Base-by-base conservation (phyloP, 2,888 invertebrate genomes). In the Amiota minor region DNA sequence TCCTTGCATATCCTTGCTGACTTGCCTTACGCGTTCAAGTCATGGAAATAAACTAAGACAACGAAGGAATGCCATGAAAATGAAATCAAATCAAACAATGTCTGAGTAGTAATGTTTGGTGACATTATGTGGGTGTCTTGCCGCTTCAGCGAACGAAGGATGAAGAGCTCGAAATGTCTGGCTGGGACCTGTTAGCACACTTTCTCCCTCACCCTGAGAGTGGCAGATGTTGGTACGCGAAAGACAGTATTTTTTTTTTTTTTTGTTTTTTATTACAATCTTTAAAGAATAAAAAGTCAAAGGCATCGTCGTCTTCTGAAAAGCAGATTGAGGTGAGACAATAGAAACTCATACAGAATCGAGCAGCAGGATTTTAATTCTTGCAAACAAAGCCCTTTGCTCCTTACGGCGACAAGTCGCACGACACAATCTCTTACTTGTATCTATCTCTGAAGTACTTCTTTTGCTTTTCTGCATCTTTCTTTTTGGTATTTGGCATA, bases 1-100 rank as follows among this genome's bases (percentile, higher is more conserved):
- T 59, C 11, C 20, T 23, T 23, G 23, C 35, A 35, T 35, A 35
- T 35, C 35, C 35, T 35, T 35, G 18, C 23, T 49, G 20, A 50
- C 20, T 35, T 35, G 46, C 18, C 14, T 8, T 46, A 20, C 65
- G 16, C 49, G 49, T 49, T 67, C 49, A 20, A 20, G 49, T 18
- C 65, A 67, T 49, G 47, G 47, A 59, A 59, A 59, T 18, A 59
- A 59, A 20, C 59, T n/a, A 56, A 35, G 35, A 35, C 35, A 35
- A 35, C 35, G 47, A 47, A 65, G 49, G 47, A 46, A 16, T 47
- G 65, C 75, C 84, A 78, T 79, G 85, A 83, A 86, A 83, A 83
- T 81, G 81, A 82, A 86, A 84, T 82, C 78, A 86, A 85, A 86
- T 82, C 86, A 86, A 86, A 85, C 81, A 86, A 77, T 80, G 85